These are phyloP conservation scores for Urocolius indicus DNA, from an alignment of 2,113 vertebrate species.

Conservation along the genomic window DNA sequence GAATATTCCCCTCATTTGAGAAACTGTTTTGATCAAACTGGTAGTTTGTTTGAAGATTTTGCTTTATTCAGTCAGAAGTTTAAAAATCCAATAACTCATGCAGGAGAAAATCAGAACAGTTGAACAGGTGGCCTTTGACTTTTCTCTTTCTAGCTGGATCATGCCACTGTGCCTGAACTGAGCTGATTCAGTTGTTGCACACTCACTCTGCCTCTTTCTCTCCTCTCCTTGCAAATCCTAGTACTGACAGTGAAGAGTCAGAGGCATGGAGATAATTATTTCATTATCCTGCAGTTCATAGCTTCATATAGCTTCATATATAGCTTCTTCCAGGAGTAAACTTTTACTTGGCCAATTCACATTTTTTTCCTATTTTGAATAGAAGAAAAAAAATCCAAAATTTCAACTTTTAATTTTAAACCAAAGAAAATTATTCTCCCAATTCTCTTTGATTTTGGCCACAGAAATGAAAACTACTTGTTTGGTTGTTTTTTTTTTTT, in stretches of 20 bases:
- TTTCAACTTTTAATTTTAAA: neutral
- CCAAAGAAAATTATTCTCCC: neutral
- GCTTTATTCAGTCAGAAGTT: neutral
- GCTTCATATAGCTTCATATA: too few species aligned
- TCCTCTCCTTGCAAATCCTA: neutral
- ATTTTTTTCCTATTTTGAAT: neutral
- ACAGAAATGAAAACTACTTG: neutral
- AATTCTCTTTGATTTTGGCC: neutral
- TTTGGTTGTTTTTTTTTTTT: neutral
- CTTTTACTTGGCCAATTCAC: neutral
- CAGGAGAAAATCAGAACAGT: neutral
- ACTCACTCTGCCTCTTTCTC: neutral
- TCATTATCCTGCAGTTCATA: neutral
- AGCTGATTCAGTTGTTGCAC: neutral
- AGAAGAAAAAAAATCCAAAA: neutral
- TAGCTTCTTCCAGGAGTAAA: neutral
- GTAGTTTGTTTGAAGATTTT: neutral
- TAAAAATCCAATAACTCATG: neutral
- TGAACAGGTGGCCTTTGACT: slow-evolving; percentile 14
- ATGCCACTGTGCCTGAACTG: neutral
- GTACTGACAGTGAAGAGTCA: neutral
- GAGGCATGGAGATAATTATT: neutral
- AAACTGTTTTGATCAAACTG: neutral
- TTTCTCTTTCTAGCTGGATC: neutral
- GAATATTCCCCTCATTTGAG: neutral